Evolutionary conservation across 2,113 vertebrate genomes (phyloP).

Genomic region (Casuarius casuarius): DNA sequence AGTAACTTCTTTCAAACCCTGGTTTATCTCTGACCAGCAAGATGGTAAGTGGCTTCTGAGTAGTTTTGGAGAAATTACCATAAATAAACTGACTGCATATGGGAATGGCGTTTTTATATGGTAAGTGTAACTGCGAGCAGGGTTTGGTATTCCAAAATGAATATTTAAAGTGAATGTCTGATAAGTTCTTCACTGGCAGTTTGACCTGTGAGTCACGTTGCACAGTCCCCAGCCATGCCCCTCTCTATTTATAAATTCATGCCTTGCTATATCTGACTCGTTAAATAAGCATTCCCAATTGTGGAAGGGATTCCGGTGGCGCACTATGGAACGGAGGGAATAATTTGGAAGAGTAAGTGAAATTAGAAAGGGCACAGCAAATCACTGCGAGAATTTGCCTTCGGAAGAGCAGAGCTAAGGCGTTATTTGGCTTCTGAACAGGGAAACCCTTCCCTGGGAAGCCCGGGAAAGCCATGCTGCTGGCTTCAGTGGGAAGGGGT

Average conservation of each 20-base stretch:
- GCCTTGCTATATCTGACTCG: slow-evolving; percentile 65
- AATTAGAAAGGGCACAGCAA: neutral
- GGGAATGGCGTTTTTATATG: neutral
- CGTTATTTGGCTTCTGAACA: neutral
- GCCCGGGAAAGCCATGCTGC: rapidly evolving
- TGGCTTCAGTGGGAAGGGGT: neutral
- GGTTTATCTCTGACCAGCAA: neutral
- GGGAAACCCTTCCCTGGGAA: neutral
- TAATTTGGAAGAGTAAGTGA: neutral
- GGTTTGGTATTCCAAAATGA: slow-evolving; percentile 26
- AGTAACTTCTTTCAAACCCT: neutral
- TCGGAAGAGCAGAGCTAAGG: neutral
- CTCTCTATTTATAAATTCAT: slow-evolving; percentile 78
- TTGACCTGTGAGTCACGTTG: slow-evolving; percentile 68
- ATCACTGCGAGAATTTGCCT: neutral
- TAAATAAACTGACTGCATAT: neutral
- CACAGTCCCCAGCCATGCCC: slow-evolving; percentile 48
- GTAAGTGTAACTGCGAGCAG: neutral
- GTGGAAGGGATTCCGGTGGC: slow-evolving; percentile 20
- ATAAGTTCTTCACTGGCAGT: slow-evolving; percentile 28
- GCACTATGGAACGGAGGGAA: neutral
- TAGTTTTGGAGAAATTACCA: neutral
- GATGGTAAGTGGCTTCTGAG: neutral
- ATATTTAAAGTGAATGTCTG: slow-evolving; percentile 55
- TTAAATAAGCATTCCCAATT: slow-evolving; percentile 59